Evolutionary conservation across 2,888 invertebrate species (phyloP), one percentile per base, ranked within the genome.

Genomic region (Amphipoea lucens): DNA sequence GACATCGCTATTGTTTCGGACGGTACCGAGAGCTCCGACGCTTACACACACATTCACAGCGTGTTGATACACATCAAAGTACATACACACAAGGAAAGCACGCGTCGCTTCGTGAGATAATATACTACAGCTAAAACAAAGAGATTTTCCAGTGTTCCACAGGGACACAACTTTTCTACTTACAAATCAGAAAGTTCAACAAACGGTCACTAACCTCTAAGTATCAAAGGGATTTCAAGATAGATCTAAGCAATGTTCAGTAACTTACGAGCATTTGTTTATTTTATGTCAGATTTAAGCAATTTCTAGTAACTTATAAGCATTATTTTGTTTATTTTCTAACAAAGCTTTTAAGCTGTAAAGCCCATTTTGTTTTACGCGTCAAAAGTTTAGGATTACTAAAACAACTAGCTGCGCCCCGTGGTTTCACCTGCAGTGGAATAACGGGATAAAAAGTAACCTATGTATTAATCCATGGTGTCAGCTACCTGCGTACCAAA

Each of bases 231-330:
- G 57, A 48, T 14, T 69, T 77, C 29, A 77, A 29, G 17, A 51
- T 29, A 51, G 42, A 51, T 51, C 76, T 62, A 51, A 67, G 48
- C 45, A 66, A 76, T 7, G 23, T 40, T 42, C 5, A 14, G 17
- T 68, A 76, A 68, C 29, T 78, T 51, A 76, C 17, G 4, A 51
- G 23, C 14, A 48, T 48, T 66, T 76, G 57, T 78, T 57, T 69
- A 69, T 69, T 68, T 77, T 62, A n/a, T 62, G 77, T 51, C 51
- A 62, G 29, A 62, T 77, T 62, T 51, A 62, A 77, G 77, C 60
- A 51, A 62, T 77, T 62, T 69, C n/a, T 1, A 42, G 62, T 77
- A 29, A 42, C 40, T 62, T 42, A 62, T 48, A 17, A 76, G 4
- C 12, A 20, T 7, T 29, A 9, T 36, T 74, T 23, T 42, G 11